Evolutionary conservation across 2,888 invertebrate genomes (phyloP), one percentile per base, ranked within the genome.

Genomic region (Nasonovia ribisnigri): DNA sequence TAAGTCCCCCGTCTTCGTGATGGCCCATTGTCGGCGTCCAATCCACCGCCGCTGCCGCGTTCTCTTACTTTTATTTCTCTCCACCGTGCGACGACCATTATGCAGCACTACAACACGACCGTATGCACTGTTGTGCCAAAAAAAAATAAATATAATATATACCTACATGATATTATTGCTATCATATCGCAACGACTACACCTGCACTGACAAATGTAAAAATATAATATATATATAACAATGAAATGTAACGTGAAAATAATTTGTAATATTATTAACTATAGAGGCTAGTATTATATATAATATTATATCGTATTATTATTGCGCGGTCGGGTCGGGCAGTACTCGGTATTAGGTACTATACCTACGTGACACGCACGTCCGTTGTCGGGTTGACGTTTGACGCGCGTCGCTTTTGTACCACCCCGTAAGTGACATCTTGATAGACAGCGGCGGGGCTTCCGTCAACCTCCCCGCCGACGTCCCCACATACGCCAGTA

Each of bases 11-110:
- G 90, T 93, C 90, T 93, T 90, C 93, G 57, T 88, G 93, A 93
- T 93, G 94, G 94, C 88, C 92, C 94, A 92, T 94, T 92, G 94
- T 92, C 92, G 94, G 92, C 94, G 90, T 91, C 94, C 93, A 90
- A 84, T 84, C 57, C 84, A 46, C 90, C 92, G 29, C 67, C 87
- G 29, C 60, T 42, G 20, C 46, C 51, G 24, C 42, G 90, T 93
- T 87, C 87, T 91, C 87, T 93, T 90, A 93, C 84, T 90, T 91
- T 92, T 92, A 92, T 92, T 92, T 88, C 88, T 88, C n/a, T 42
- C 87, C 60, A 48, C 92, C 57, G 88, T 11, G 48, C 46, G 88
- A 26, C 54, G 57, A 42, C 51, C 88, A 54, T 54, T 42, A 36
- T 54, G 36, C 42, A 36, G 54, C 36, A 54, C 26, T 88, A 13